Conservation (phyloP, 92 coral and sea anemone genomes). For the Chrysogorgia sp. region DNA sequence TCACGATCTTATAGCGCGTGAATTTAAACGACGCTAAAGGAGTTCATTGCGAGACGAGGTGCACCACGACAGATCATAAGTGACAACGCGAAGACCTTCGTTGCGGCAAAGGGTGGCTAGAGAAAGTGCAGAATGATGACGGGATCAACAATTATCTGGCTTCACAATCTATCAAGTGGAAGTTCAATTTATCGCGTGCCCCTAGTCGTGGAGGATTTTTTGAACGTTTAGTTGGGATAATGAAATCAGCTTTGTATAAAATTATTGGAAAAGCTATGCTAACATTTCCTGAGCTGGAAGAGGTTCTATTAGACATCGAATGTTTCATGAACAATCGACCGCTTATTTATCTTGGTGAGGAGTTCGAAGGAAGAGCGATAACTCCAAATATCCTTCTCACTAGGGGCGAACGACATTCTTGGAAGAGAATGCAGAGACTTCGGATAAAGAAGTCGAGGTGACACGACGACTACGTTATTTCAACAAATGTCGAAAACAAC, state of each 20-base stretch:
- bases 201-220: too few species aligned
- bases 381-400: conserved; percentile 65
- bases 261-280: conserved; percentile 58
- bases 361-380: conserved; percentile 1
- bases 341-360: conserved; percentile 64
- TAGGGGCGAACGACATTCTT: not conserved
- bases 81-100: conserved; percentile 59
- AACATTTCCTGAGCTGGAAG: conserved; percentile 56
- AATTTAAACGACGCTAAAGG: conserved; percentile 47
- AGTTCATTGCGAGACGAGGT: too few species aligned
- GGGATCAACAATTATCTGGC: conserved; percentile 57
- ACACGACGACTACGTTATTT: conserved; percentile 3
- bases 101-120: conserved; percentile 50
- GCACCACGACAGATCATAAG: conserved; percentile 54
- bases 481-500: conserved; percentile 11
- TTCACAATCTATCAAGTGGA: conserved; percentile 47
- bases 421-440: conserved; percentile 3
- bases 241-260: conserved; percentile 46
- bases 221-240: not conserved
- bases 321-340: conserved; percentile 65
- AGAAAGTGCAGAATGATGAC: conserved; percentile 32
- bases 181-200: conserved; percentile 64
- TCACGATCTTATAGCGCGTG: conserved; percentile 30
- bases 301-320: conserved; percentile 60
- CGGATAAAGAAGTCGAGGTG: not conserved